Evolutionary conservation across 2,113 vertebrate genomes (phyloP), one percentile per base, ranked within the genome.

Genomic region (Leptodactylus fuscus): DNA sequence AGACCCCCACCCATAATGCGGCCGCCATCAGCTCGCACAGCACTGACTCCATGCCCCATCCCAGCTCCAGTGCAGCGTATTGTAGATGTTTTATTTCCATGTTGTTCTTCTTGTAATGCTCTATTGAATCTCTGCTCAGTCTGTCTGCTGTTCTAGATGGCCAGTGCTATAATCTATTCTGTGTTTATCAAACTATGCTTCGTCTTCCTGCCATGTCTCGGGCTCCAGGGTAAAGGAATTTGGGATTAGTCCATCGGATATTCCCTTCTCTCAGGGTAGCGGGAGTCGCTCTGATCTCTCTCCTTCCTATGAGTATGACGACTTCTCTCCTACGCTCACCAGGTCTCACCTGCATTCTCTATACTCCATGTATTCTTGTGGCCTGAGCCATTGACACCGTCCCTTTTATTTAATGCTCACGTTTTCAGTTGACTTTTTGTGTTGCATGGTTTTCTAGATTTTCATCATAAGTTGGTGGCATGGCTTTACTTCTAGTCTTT

Each of bases 211-310:
- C 92, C 94, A 83, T 94, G 91, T 92, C 93, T 93, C 94, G 91
- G 91, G 93, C 92, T 92, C 89, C 96, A 99, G 98, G 95, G 98
- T 99, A 88, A 99, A 99, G 94, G 98, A 99, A 94, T 99, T 99
- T 94, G 98, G 98, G 92, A 99, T 99, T 91, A 99, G 97, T 93
- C 98, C 98, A 77, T 98, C 97, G 85, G 97, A 99, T 91, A 99
- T 99, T 92, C 98, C 98, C 91, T 99, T 99, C 95, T 95, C 96
- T 87, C 97, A 98, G 95, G 93, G 96, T 90, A 95, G 96, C 67
- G 94, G 96, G 79, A 94, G 96, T 88, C 97, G 96, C 90, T 94
- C 97, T 80, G 98, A 99, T 89, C 96, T 97, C 89, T 99, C 97
- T 90, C 98, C 98, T 88, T 95, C 97, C 90, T 98, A 97, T 90